phyloP scores from a whole-genome alignment of 2,113 vertebrate genomes.

The Brachypodius melanocephalos region DNA sequence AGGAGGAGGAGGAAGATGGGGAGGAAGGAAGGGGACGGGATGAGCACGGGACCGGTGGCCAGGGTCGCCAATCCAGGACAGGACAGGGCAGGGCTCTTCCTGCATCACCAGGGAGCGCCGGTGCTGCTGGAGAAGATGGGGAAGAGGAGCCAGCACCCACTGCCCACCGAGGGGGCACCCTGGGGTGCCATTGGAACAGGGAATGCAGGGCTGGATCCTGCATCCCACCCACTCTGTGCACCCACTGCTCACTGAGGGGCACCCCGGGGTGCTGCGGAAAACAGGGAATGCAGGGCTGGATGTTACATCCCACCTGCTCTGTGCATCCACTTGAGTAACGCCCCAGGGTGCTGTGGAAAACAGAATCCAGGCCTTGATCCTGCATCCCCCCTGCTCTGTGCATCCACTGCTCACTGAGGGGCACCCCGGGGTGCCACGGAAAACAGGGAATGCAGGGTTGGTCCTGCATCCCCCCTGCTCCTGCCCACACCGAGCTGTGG shows the following conservation, averaged over 20 bases:
- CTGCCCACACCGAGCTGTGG: neutral
- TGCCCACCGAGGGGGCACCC: neutral
- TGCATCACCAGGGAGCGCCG: neutral
- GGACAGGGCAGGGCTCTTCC: neutral
- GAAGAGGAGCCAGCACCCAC: neutral
- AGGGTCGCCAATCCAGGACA: neutral
- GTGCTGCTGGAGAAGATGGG: fast-evolving
- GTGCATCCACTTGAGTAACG: neutral
- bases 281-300: too few species aligned
- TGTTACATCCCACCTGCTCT: too few species aligned
- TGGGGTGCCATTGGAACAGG: neutral
- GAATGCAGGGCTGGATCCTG: neutral
- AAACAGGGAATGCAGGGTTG: neutral
- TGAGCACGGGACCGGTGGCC: neutral
- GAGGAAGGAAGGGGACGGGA: slow-evolving; percentile 4
- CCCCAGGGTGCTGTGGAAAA: neutral
- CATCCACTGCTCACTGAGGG: too few species aligned
- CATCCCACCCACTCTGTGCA: neutral
- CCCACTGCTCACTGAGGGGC: neutral
- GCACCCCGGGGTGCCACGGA: neutral
- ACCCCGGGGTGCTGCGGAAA: neutral
- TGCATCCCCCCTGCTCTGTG: neutral
- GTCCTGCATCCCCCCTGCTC: neutral
- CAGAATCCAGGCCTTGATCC: too few species aligned
- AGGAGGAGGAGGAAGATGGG: neutral